These are phyloP conservation scores for Morpho achilles DNA, from an alignment of 2,888 invertebrate species.

Conservation along the genomic window DNA sequence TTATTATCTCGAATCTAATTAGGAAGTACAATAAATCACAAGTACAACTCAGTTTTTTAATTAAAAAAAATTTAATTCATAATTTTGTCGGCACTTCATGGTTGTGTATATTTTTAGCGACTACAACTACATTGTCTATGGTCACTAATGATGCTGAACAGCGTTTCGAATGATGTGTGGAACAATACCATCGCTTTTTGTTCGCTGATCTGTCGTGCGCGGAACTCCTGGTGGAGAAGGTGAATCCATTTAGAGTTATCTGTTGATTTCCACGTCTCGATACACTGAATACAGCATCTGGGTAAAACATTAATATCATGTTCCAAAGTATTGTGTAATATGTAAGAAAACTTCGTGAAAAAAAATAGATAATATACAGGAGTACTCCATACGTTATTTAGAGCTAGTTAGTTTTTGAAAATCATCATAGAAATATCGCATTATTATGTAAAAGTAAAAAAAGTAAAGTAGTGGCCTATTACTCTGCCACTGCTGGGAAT, in stretches of 20 bases:
- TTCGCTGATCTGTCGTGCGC: not conserved
- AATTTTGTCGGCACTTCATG: slow-evolving; percentile 3
- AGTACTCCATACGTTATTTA: no score
- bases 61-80: no score
- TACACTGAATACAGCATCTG: slow-evolving; percentile 23
- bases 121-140: slow-evolving; percentile 18
- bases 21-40: no score
- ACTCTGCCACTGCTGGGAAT: no score
- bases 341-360: no score
- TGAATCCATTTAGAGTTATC: slow-evolving; percentile 23
- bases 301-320: not conserved
- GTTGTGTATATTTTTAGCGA: slow-evolving; percentile 13
- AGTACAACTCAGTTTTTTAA: no score
- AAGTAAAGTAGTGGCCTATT: no score
- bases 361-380: slow-evolving; percentile 6
- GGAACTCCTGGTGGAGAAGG: slow-evolving; percentile 15
- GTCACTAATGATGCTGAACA: slow-evolving; percentile 23
- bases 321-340: not conserved
- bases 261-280: slow-evolving; percentile 25
- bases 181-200: slow-evolving; percentile 26
- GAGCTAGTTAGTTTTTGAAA: no score
- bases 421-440: no score
- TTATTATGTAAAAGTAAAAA: no score
- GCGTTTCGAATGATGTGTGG: slow-evolving; percentile 24
- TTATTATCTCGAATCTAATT: no score